Evolutionary conservation across 2,797 vertebrate genomes (phyloP), one percentile per base, ranked within the genome.

Genomic region (Vultur gryphus): DNA sequence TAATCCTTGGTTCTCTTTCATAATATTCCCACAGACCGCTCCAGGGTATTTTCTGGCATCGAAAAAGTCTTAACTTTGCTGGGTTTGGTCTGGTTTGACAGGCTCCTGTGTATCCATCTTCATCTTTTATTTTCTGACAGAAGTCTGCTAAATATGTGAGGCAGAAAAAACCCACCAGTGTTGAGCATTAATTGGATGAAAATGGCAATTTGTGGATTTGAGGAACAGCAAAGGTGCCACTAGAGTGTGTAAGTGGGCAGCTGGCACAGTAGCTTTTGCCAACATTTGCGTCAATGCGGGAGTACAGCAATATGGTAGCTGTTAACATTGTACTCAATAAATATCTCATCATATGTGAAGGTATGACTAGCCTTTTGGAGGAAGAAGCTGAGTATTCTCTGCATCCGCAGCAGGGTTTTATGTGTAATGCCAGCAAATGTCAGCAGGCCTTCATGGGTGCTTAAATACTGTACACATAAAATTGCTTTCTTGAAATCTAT

Each of bases 241-340:
- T 84, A 86, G 84, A 91, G 92, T 95, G 92, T 96, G 72, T 92
- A 89, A 94, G 93, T 96, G 90, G 96, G 95, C 93, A 95, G 94
- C 95, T 96, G 97, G 96, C 93, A 66, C 72, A 62, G 94, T 55
- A 91, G 72, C 72, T 94, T 87, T 94, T 96, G 95, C 95, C 95
- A 97, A 69, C 79, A 39, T 78, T 96, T 69, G 58, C 6, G 16
- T 95, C 92, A 91, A 10, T 0, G 94, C 93, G 95, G 95, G 95
- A 97, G 92, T 96, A 49, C 57, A 89, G 82, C 94, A 97, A 96
- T 97, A 97, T 96, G 95, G 94, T 93, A 81, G 69, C 87, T 97
- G 95, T 86, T 97, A 96, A 84, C 82, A 16, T 72, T 86, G 87
- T 59, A 52, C 65, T 88, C 87, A 86, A 65, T 94, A 97, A 94